A percentile compares a stretch with the other conserved stretches of the same genome.
phyloP scores from a whole-genome alignment of 2,888 invertebrate genomes.

The Hypomecis punctinalis region DNA sequence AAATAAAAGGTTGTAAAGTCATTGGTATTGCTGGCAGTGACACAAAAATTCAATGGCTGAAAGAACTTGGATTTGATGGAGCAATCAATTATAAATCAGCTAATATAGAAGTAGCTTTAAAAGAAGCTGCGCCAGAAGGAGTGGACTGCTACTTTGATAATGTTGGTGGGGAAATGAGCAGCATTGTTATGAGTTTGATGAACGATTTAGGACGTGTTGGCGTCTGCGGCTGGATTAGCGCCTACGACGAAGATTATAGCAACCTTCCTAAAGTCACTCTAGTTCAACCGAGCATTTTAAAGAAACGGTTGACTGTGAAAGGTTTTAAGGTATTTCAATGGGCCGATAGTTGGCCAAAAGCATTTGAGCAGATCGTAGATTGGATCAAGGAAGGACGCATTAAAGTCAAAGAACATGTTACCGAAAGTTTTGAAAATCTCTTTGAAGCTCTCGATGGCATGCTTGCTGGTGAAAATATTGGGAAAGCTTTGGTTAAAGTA shows the following conservation, averaged over 20 bases:
- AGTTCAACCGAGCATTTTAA: background rate
- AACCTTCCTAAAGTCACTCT: conserved; percentile 5
- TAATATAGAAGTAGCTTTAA: background rate
- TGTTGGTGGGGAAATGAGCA: conserved; percentile 3
- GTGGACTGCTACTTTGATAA: conserved; percentile 5
- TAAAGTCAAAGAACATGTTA: conserved; percentile 53
- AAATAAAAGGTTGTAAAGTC: conserved; percentile 84
- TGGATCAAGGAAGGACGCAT: background rate
- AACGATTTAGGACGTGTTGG: background rate
- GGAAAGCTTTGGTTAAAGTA: conserved; percentile 6
- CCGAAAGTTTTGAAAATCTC: conserved; percentile 81
- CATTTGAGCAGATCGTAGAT: background rate
- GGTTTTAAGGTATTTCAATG: conserved; percentile 2
- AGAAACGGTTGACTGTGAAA: background rate
- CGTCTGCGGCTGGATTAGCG: conserved; percentile 42
- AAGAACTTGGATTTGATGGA: background rate
- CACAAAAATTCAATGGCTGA: conserved; percentile 72
- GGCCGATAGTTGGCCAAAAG: conserved; percentile 34
- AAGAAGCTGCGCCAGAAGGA: background rate
- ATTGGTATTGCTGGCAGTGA: conserved; percentile 89
- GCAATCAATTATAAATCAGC: conserved; percentile 3
- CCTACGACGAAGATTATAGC: conserved; percentile 43
- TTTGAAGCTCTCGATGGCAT: conserved; percentile 44
- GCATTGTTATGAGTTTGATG: background rate
- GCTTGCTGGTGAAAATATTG: background rate